A percentile compares a stretch with the other conserved stretches of the same genome.
Evolutionary conservation across 2,797 vertebrate genomes (phyloP).

Genomic region (Anomalospiza imberbis): DNA sequence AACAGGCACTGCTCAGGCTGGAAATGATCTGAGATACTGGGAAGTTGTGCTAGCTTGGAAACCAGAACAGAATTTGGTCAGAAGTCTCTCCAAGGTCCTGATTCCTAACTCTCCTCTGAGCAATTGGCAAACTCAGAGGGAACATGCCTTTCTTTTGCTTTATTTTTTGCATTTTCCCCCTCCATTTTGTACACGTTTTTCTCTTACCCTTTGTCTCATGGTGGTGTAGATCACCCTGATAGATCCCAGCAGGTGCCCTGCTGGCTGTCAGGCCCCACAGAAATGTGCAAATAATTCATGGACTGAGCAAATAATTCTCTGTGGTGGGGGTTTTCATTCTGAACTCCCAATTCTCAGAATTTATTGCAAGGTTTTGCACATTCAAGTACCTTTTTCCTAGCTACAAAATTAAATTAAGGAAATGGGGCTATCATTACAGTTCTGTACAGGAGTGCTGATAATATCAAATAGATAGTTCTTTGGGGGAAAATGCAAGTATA

Average conservation of each 20-base stretch:
- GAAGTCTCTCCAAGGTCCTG: background rate
- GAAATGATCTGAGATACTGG: background rate
- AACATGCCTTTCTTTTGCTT: background rate
- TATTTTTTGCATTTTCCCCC: background rate
- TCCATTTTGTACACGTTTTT: background rate
- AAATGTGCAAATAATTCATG: background rate
- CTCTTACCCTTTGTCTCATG: background rate
- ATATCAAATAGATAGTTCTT: conserved; percentile 38
- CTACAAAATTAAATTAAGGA: conserved; percentile 59
- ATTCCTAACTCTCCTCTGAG: background rate
- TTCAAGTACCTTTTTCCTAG: background rate
- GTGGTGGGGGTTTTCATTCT: background rate
- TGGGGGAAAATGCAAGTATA: conserved; percentile 41
- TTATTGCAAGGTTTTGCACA: conserved; percentile 31
- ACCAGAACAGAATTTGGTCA: background rate
- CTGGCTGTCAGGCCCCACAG: background rate
- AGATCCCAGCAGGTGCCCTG: background rate
- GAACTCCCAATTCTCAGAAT: conserved; percentile 22
- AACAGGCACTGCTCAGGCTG: background rate
- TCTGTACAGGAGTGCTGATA: conserved; percentile 40
- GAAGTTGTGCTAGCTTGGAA: background rate
- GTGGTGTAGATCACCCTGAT: background rate
- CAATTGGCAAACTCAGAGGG: background rate
- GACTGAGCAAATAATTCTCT: conserved; percentile 17
- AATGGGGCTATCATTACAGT: conserved; percentile 5